Evolutionary conservation across 2,113 vertebrate genomes (phyloP).

Genomic region (Gadus chalcogrammus): DNA sequence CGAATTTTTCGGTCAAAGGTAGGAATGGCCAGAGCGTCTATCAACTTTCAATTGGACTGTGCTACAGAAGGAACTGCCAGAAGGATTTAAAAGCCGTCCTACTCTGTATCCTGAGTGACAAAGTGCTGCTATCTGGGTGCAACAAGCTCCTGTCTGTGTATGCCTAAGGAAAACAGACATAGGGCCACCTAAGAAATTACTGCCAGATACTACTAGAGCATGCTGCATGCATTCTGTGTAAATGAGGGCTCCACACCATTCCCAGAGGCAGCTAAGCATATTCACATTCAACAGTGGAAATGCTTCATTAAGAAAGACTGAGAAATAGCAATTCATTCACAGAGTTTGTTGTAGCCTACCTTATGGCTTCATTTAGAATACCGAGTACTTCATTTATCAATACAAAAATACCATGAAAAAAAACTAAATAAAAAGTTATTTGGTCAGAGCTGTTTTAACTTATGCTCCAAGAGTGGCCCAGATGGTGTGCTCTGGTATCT

Average conservation of each 20-base stretch:
- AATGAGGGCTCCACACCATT: constrained; percentile 23
- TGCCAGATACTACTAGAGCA: constrained; percentile 47
- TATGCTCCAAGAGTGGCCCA: not conserved
- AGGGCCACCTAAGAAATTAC: constrained; percentile 54
- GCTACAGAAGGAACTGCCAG: constrained; percentile 36
- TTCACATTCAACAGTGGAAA: constrained; percentile 42
- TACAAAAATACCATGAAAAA: not conserved
- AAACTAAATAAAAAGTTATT: not conserved
- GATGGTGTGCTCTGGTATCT: not conserved
- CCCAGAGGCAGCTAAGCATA: constrained; percentile 34
- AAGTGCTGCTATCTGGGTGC: constrained; percentile 44
- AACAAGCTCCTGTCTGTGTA: constrained; percentile 40
- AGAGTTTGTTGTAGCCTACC: not conserved
- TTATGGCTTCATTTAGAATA: not conserved
- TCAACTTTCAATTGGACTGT: constrained; percentile 45
- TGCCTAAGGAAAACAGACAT: constrained; percentile 41
- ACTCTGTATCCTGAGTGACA: constrained; percentile 47
- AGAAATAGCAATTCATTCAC: not conserved
- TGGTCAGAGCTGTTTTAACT: constrained; percentile 7
- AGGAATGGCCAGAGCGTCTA: constrained; percentile 12
- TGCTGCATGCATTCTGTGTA: constrained; percentile 43
- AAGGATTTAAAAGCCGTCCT: constrained; percentile 32
- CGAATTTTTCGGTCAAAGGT: constrained; percentile 46
- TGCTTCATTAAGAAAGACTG: constrained; percentile 30
- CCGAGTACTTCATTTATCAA: not conserved